Evolutionary conservation across 1,140 invertebrate genomes (phyloP), one percentile per base, ranked within the genome.

Genomic region (Hirudo medicinalis): DNA sequence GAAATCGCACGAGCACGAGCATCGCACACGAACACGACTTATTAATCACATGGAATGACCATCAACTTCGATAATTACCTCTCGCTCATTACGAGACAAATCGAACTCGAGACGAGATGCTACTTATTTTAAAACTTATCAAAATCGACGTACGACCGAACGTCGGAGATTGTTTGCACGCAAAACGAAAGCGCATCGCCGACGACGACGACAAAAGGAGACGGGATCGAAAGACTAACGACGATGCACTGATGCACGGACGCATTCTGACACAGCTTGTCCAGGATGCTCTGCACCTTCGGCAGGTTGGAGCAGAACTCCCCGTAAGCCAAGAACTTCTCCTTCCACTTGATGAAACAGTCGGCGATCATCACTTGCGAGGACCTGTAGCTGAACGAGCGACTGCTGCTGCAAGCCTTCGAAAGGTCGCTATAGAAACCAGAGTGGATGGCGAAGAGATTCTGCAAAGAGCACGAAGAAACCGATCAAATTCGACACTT

Each of bases 301-400:
- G 91, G 89, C 40, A 97, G 85, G 81, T 93, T 93, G 6, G 92
- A 90, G 82, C 94, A 98, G 80, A 96, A 97, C 77, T 92, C 90
- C 19, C 93, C 94, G 79, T 98, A 98, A 66, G 94, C 86, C 20
- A 97, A 85, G 79, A 98, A 90, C 73, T 89, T 88, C 77, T 93
- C 89, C 76, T 92, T 88, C 86, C 89, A 94, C 73, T 89, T 88
- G 4, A 94, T 85, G 81, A 98, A 97, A 67, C 91, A 89, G 76
- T 89, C 86, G 43, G 79, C 78, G 8, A 85, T 74, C 54, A 74
- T 70, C 49, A 73, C 19, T 6, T 68, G 22, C 32, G 20, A n/a
- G 2, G 54, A 32, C 4, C 71, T 67, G 32, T 57, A 22, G 73
- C 29, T 73, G 67, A 70, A 55, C 22, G 69, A 72, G 19, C 71